phyloP scores from a whole-genome alignment of 1,140 invertebrate species.

The Limonius californicus region DNA sequence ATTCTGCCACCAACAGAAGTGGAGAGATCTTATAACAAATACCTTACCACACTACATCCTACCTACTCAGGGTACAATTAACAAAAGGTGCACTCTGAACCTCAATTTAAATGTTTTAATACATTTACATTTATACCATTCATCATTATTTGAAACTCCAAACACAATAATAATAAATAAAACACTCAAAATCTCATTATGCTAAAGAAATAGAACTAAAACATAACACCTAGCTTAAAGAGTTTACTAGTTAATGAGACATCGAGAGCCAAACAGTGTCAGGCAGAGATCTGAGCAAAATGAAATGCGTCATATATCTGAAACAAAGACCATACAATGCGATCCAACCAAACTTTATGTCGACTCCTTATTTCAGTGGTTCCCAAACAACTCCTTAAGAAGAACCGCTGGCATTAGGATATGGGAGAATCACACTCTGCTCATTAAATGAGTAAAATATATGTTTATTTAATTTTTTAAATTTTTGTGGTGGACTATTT shows the following conservation, averaged over 20 bases:
- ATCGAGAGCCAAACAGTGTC: neutral
- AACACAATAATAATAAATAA: slow-evolving; percentile 1
- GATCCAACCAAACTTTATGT: too few relatives aligned
- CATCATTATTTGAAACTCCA: neutral
- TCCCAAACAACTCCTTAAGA: too few relatives aligned
- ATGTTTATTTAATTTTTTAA: too few relatives aligned
- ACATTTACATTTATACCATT: neutral
- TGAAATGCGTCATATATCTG: neutral
- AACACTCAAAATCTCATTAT: neutral
- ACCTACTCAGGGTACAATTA: slow-evolving; percentile 5
- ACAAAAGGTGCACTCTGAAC: neutral
- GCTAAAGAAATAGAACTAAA: neutral
- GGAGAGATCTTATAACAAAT: slow-evolving; percentile 3
- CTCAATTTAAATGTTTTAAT: neutral
- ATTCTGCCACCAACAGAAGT: neutral
- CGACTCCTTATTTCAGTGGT: too few relatives aligned
- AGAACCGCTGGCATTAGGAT: too few relatives aligned
- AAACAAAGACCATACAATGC: neutral
- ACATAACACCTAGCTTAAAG: neutral
- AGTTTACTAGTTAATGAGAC: neutral
- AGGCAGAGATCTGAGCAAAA: slow-evolving; percentile 2
- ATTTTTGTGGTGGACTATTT: too few relatives aligned
- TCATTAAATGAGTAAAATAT: too few relatives aligned
- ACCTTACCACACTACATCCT: neutral
- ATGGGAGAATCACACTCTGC: too few relatives aligned